Evolutionary conservation across 2,113 vertebrate genomes (phyloP).

Genomic region (Proterorhinus semilunaris): DNA sequence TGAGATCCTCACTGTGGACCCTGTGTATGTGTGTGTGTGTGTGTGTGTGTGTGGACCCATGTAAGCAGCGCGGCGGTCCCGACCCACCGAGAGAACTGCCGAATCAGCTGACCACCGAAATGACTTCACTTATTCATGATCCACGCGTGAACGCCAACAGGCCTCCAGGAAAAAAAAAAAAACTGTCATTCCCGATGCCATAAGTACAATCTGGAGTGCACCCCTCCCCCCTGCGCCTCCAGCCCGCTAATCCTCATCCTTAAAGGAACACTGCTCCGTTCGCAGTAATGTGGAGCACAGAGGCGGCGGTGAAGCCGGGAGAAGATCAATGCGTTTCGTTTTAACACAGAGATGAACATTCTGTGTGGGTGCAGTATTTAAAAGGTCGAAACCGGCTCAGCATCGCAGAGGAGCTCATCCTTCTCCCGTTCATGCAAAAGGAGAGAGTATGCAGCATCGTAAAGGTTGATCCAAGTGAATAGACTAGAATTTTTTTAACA

Average conservation of each 20-base stretch:
- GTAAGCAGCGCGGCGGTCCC: neutral
- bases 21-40: no score
- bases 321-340: neutral
- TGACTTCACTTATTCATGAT: conserved; percentile 54
- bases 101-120: conserved; percentile 24
- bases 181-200: conserved; percentile 43
- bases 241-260: conserved; percentile 73
- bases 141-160: conserved; percentile 26
- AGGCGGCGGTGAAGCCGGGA: neutral
- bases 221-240: conserved; percentile 51
- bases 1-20: neutral
- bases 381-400: neutral
- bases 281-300: conserved; percentile 3
- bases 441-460: neutral
- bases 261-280: conserved; percentile 57
- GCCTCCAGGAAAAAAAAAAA: conserved; percentile 26
- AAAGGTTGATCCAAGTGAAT: no score
- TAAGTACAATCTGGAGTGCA: conserved; percentile 43
- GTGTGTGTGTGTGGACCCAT: neutral
- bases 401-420: neutral
- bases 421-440: neutral
- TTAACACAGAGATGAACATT: neutral
- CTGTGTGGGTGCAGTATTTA: neutral
- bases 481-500: no score
- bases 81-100: conserved; percentile 17